Evolutionary conservation across 23 tunicate species (phyloP), one percentile per base, ranked within the genome.

Genomic region (Halocynthia aurantium): DNA sequence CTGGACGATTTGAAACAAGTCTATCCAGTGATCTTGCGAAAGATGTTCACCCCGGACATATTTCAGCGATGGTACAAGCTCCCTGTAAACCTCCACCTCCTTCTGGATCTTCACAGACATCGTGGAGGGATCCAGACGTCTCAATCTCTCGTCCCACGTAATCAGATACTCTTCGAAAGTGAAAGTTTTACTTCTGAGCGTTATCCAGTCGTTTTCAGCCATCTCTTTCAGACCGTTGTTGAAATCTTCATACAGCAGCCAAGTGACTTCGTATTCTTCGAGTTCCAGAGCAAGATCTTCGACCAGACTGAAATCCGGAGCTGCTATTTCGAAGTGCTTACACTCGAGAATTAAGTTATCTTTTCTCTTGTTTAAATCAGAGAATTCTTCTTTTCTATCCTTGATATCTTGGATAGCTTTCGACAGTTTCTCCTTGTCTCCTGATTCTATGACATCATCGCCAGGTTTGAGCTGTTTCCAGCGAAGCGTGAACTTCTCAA

Each of bases 1-100:
- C 19, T 89, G 94, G 70, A 93, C 81, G 73, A 87, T 55, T 70
- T 87, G 94, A 76, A 93, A 93, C 89, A 93, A 62, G 60, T 93
- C 98, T 52, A 93, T 67, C 98, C 98, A 93, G 76, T 93, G 98
- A 76, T 93, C 98, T 70, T 80, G 69, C 51, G 98, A 93, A 71
- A 93, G 72, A 62, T 87, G 88, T 51, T 93, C 98, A 7, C 98
- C 98, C 15, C 98, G 83, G 6, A 87, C 89, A 67, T 83, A 87
- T 70, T 87, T 87, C 76, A 93, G 56, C 6, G 65, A 84, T 4
- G 98, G 98, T 74, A 87, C 64, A 12, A 92, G 51, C 19, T 92
- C 98, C 79, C 86, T 92, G 62, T 81, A 92, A 10, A 75, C 67
- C 50, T 75, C 68, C 54, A 92, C 83, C 49, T 82, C 88, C 57